Conservation (phyloP, 2,797 vertebrate species). For the Hybognathus amarus region DNA sequence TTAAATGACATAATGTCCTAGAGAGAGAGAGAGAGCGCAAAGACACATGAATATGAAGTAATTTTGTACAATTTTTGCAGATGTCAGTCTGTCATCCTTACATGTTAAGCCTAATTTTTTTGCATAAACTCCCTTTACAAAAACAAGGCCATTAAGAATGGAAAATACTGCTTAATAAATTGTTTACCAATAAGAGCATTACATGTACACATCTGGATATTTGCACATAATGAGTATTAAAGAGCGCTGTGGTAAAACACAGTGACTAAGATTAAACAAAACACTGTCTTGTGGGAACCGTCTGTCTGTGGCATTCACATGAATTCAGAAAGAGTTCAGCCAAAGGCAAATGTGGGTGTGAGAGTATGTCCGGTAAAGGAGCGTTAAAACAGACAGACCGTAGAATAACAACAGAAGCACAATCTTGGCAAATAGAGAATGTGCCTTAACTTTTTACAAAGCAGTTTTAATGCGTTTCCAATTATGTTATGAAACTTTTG, state of each 20-base stretch:
- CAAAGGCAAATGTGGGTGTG: slow-evolving; percentile 30
- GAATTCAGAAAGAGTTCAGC: slow-evolving; percentile 49
- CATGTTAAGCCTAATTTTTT: background rate
- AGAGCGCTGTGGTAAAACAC: background rate
- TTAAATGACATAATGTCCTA: slow-evolving; percentile 91
- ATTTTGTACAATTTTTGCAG: background rate
- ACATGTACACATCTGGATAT: background rate
- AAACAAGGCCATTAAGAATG: background rate
- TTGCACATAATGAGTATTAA: background rate
- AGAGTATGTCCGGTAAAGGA: slow-evolving; percentile 2
- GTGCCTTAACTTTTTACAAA: background rate
- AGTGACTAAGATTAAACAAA: slow-evolving; percentile 22
- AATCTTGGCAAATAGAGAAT: background rate
- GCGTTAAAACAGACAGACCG: background rate
- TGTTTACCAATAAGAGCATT: background rate
- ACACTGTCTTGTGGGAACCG: slow-evolving; percentile 51
- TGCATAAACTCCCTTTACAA: background rate
- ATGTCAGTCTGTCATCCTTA: background rate
- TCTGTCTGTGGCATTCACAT: slow-evolving; percentile 41
- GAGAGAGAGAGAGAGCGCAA: background rate
- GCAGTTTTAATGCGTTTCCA: background rate
- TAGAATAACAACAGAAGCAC: background rate
- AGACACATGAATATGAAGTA: background rate
- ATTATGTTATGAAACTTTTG: slow-evolving; percentile 4
- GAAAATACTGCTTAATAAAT: background rate